Evolutionary conservation across 2,113 vertebrate species (phyloP), one percentile per base, ranked within the genome.

Genomic region (Dicerorhinus sumatrensis): DNA sequence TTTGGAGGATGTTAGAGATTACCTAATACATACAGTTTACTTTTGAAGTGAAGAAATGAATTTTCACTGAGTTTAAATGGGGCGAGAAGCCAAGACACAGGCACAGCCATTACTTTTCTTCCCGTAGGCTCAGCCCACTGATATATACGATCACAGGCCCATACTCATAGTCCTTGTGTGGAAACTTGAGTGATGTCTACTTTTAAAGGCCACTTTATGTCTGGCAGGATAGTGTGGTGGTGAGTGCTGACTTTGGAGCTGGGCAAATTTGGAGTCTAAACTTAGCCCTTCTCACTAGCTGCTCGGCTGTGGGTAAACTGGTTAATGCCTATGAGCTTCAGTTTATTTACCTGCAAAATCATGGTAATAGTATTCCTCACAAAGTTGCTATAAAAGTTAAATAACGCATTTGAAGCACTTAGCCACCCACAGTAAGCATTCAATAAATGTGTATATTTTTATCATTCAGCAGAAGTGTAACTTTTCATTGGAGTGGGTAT

Each of bases 381-480:
- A 56, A 31, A 6, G 5, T 69, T 48, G 58, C 83, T 89, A 3
- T 36, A 70, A 76, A 94, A 65, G 23, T 93, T 67, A 82, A 96
- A 86, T 42, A 83, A 77, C 51, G 3, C 31, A 82, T 86, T 73
- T 92, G 79, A 92, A 77, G 20, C 21, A 70, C n/a, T 91, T 86
- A 73, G 23, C 20, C 29, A 54, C 29, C 20, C 36, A 42, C 3
- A 88, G 10, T 65, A 69, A 85, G 18, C n/a, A 54, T 93, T 95
- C 31, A n/a, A 51, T 91, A 86, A 63, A 51, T 87, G 17, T 95
- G 27, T 54, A 17, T 8, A 10, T 54, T 84, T 42, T 79, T 90
- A 48, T 65, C 62, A 79, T 75, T 81, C 91, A n/a, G 20, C 6
- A 7, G 39, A 80, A 88, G 31, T 46, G 3, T 25, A 56, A 21